A percentile compares a stretch with the other conserved stretches of the same genome.
These are phyloP conservation scores for Erynnis tages DNA, from an alignment of 2,888 invertebrate genomes.

Conservation along the genomic window DNA sequence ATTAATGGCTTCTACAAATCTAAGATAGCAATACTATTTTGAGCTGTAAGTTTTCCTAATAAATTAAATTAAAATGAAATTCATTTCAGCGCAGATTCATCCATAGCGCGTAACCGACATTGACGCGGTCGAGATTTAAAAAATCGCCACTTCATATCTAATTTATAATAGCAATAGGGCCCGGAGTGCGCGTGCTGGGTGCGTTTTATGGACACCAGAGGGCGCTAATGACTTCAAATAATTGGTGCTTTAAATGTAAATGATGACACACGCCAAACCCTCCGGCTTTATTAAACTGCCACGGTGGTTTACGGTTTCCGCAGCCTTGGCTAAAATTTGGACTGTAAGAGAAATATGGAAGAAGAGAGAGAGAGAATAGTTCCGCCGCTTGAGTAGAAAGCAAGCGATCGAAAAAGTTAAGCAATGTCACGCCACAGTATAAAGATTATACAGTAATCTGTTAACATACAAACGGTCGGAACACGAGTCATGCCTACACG, in stretches of 20 bases:
- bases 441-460: too few species aligned
- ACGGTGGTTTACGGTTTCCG: conserved; percentile 42
- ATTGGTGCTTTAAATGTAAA: conserved; percentile 81
- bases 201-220: conserved; percentile 75
- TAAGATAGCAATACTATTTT: too few species aligned
- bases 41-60: neutral
- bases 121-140: conserved; percentile 53
- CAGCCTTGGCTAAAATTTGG: conserved; percentile 1
- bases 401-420: too few species aligned
- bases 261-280: conserved; percentile 70
- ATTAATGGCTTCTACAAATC: too few species aligned
- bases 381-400: too few species aligned
- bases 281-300: conserved; percentile 72
- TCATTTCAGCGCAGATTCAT: neutral
- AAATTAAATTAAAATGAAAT: neutral
- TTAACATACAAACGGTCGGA: too few species aligned
- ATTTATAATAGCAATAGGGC: conserved; percentile 70
- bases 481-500: too few species aligned
- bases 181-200: conserved; percentile 66
- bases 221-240: conserved; percentile 80
- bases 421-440: too few species aligned
- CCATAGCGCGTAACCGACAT: neutral
- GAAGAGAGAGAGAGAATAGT: too few species aligned
- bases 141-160: conserved; percentile 71
- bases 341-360: too few species aligned